Evolutionary conservation across 23 tunicate species (phyloP), one percentile per base, ranked within the genome.

Genomic region (Diplosoma virens): DNA sequence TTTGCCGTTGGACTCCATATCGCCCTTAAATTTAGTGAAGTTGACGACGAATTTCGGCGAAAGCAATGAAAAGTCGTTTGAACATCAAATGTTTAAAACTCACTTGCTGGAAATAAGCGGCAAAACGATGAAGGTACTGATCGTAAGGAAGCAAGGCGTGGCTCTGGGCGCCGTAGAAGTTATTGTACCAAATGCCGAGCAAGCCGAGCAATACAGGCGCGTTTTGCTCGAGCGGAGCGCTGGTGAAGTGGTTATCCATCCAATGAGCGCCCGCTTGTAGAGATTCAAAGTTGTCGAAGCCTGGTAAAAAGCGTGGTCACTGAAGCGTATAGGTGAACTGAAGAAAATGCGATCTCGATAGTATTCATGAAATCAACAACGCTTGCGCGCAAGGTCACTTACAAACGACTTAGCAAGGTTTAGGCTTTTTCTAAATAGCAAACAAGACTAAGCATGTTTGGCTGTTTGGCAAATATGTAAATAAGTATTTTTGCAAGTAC

Each of bases 1-100:
- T 58, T 95, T 95, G 32, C 99, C 99, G 71, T 95, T 95, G 0
- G 99, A 95, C 65, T 95, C 99, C 99, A 95, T 95, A 74, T 95
- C 99, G 50, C 99, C 99, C 95, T 90, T 60, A 18, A 69, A 67
- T 45, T 45, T 11, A 9, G 52, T 11, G 16, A 45, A 9, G 9
- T 41, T 41, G 50, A 41, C 9, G 14, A 41, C 9, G 50, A 7
- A 14, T 41, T 7, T 41, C 9, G 50, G 14, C 14, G 50, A 9
- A 41, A 41, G 14, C 9, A 41, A 14, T 41, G 4, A 56, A 4
- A 56, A 56, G 20, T 14, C 5, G 17, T 11, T 56, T 20, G 20
- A 20, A 20, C 4, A 14, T 11, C 17, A 20, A 47, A 48, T n/a
- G n/a, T 1, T 1, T 3, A 68, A 2, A 65, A 31, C 79, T 29